Conservation (phyloP, 2,888 invertebrate genomes). For the Oegoconia quadripuncta region DNA sequence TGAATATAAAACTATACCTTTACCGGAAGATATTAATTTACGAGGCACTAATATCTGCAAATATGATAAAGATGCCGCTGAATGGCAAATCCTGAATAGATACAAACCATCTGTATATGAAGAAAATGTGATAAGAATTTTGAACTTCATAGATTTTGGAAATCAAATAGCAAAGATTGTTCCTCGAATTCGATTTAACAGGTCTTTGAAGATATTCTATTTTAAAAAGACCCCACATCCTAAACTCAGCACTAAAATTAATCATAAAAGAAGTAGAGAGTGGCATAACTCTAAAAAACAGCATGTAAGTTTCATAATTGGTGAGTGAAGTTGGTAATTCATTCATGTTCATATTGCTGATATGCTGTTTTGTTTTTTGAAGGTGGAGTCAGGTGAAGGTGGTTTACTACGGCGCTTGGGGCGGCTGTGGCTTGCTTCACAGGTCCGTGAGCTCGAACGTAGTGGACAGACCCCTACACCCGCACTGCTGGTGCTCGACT, state of each 20-base stretch:
- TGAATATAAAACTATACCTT: constrained; percentile 81
- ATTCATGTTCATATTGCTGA: no score
- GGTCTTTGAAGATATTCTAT: constrained; percentile 66
- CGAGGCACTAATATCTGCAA: constrained; percentile 84
- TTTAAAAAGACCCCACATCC: constrained; percentile 53
- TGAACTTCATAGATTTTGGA: constrained; percentile 90
- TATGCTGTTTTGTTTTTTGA: neutral
- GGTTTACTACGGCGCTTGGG: constrained; percentile 91
- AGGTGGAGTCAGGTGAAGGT: constrained; percentile 53
- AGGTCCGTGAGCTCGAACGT: constrained; percentile 91
- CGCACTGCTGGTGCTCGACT: constrained; percentile 93
- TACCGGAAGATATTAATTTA: constrained; percentile 87
- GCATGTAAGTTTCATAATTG: constrained; percentile 41
- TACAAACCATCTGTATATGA: constrained; percentile 80
- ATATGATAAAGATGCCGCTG: constrained; percentile 82
- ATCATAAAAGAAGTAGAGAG: constrained; percentile 61
- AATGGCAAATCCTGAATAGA: constrained; percentile 82
- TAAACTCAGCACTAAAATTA: constrained; percentile 57
- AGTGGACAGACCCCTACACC: constrained; percentile 82
- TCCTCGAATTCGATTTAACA: constrained; percentile 83
- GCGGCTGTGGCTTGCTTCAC: constrained; percentile 92
- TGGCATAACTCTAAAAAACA: constrained; percentile 68
- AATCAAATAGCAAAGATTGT: constrained; percentile 83
- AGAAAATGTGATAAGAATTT: constrained; percentile 86
- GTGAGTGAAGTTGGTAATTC: neutral